Evolutionary conservation across 1,140 invertebrate genomes (phyloP), one percentile per base, ranked within the genome.

Genomic region (Nasonia longicornis): DNA sequence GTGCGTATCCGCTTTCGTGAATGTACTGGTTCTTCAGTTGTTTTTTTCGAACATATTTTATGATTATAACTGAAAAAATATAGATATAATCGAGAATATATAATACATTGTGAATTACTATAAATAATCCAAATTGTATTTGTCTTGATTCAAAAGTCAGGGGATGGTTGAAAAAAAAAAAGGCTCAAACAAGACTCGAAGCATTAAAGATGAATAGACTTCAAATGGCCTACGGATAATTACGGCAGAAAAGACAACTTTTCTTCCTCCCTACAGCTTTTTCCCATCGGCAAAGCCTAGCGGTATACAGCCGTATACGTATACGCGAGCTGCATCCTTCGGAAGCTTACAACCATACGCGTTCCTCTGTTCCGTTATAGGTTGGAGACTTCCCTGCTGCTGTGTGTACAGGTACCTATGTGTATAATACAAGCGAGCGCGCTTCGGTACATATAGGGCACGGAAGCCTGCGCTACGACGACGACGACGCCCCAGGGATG

Each of bases 401-500:
- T 58, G 16, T 7, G n/a, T 7, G 7, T 58, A 58, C 6, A 58
- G 52, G 52, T 16, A 58, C 16, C 14, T 58, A 58, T 58, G n/a
- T 58, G 16, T 58, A 48, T 16, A 48, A 48, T 16, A 48, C 45
- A 48, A 58, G 52, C 52, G 20, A 58, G 16, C 20, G 52, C 52
- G 52, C 4, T 6, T 58, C 14, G 31, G 58, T 22, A 26, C 58
- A 38, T 38, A 64, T 77, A 69, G 38, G 64, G 38, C 52, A 69
- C 0, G 14, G 22, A 48, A 48, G 16, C 11, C 69, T 70, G 29
- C 0, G 20, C 63, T n/a, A 16, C 7, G 26, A 48, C 11, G 6
- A 58, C 45, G 67, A 58, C 29, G 69, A 79, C 45, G 67, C 48
- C 45, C 66, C 66, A 26, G 29, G 71, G 73, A 31, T 48, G 63